A percentile compares a stretch with the other conserved stretches of the same genome.
These are phyloP conservation scores for Ceratosolen solmsi DNA, from an alignment of 1,140 invertebrate genomes.

Conservation along the genomic window DNA sequence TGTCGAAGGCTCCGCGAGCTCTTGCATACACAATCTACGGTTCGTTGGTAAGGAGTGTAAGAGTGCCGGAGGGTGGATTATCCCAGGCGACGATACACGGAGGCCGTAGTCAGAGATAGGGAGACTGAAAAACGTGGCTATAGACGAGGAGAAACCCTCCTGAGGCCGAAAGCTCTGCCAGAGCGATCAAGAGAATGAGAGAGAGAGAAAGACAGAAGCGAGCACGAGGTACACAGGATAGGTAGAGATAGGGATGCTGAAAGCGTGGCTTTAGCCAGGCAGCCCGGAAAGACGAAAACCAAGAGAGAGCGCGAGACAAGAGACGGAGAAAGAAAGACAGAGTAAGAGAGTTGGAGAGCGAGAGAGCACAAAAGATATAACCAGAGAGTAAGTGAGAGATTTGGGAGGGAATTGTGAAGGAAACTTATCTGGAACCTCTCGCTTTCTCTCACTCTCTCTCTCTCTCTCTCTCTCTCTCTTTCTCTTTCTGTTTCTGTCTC, in stretches of 20 bases:
- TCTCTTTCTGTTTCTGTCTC: background rate
- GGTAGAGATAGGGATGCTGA: conserved; percentile 42
- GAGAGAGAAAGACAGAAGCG: conserved; percentile 10
- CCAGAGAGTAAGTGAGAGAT: conserved; percentile 27
- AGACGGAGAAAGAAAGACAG: conserved; percentile 23
- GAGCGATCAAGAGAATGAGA: conserved; percentile 4
- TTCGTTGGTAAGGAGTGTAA: background rate
- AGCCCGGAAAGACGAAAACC: conserved; percentile 27
- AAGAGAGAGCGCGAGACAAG: conserved; percentile 15
- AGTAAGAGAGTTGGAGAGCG: conserved; percentile 34
- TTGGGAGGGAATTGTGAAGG: conserved; percentile 56
- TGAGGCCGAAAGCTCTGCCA: background rate
- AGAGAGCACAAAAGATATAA: background rate
- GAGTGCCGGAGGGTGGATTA: background rate
- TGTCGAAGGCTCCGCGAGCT: too few relatives aligned
- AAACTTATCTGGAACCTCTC: conserved; percentile 23
- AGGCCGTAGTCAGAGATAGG: background rate
- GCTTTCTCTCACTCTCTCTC: conserved; percentile 21
- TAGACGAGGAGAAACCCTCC: background rate
- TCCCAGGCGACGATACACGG: background rate
- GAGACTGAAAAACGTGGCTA: background rate
- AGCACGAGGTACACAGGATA: conserved; percentile 38
- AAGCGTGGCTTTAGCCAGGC: conserved; percentile 22
- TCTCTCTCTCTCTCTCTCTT: background rate
- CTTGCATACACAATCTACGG: background rate